Conservation (phyloP, 1,140 invertebrate genomes). For the Microplitis mediator region DNA sequence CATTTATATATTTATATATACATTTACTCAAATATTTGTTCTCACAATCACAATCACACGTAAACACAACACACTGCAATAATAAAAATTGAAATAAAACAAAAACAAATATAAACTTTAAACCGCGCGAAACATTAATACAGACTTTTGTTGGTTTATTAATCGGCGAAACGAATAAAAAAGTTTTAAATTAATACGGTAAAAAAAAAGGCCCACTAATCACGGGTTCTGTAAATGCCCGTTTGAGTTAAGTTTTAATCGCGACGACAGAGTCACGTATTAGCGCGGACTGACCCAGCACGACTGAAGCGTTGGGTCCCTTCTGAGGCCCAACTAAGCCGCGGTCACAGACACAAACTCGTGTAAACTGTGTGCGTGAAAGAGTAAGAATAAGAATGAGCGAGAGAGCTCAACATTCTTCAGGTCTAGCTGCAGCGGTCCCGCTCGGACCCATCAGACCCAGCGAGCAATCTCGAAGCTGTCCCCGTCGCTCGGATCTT, state of each 20-base stretch:
- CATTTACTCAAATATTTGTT: not conserved
- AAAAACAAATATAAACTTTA: not conserved
- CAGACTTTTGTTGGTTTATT: no score
- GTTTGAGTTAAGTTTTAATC: slow-evolving; percentile 8
- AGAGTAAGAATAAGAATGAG: not conserved
- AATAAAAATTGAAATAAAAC: not conserved
- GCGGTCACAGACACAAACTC: slow-evolving; percentile 17
- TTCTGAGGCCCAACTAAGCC: slow-evolving; percentile 21
- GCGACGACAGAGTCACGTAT: slow-evolving; percentile 47
- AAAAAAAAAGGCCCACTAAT: not conserved
- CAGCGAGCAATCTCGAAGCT: slow-evolving; percentile 41
- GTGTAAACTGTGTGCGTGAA: not conserved
- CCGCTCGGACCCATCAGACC: slow-evolving; percentile 56
- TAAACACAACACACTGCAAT: not conserved
- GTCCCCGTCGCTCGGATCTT: slow-evolving; percentile 19
- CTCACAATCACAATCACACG: not conserved
- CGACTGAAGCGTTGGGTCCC: slow-evolving; percentile 53
- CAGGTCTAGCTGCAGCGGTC: slow-evolving; percentile 50
- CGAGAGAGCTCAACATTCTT: slow-evolving; percentile 55
- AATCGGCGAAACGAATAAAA: not conserved
- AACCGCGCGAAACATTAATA: not conserved
- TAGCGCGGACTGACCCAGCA: slow-evolving; percentile 56
- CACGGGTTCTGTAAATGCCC: no score
- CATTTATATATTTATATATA: not conserved
- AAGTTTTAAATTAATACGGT: not conserved